phyloP scores from a whole-genome alignment of 2,888 invertebrate species.

The Melanotus villosus region DNA sequence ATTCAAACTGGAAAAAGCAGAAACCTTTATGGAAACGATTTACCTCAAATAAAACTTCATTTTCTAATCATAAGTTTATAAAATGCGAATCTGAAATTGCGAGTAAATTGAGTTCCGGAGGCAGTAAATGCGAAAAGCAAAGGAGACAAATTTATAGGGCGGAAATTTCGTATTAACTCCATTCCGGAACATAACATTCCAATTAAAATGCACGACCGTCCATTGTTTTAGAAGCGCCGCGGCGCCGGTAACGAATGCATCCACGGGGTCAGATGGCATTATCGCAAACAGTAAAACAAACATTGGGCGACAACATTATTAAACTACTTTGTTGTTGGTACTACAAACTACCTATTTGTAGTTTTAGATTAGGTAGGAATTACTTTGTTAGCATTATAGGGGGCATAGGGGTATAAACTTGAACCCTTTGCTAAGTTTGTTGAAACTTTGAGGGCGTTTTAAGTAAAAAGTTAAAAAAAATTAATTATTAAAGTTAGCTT shows the following conservation, averaged over 20 bases:
- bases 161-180: conserved; percentile 27
- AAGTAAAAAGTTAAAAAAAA: too few species aligned
- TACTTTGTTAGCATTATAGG: too few species aligned
- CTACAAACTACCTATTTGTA: not conserved
- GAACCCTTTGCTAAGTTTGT: too few species aligned
- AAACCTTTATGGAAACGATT: too few species aligned
- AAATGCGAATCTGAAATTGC: not conserved
- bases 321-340: not conserved
- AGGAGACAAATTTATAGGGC: conserved; percentile 29
- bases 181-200: conserved; percentile 20
- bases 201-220: conserved; percentile 32
- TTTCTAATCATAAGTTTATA: not conserved
- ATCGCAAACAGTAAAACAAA: not conserved
- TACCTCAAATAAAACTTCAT: too few species aligned
- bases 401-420: too few species aligned
- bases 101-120: not conserved
- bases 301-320: conserved; percentile 6
- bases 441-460: too few species aligned
- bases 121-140: not conserved
- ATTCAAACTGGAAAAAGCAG: too few species aligned
- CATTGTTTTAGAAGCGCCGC: conserved; percentile 28
- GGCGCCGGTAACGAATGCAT: conserved; percentile 30
- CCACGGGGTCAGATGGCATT: conserved; percentile 8
- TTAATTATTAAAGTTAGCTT: too few species aligned
- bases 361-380: too few species aligned